Conservation (phyloP, 2,113 vertebrate genomes). For the Bubalus kerabau region DNA sequence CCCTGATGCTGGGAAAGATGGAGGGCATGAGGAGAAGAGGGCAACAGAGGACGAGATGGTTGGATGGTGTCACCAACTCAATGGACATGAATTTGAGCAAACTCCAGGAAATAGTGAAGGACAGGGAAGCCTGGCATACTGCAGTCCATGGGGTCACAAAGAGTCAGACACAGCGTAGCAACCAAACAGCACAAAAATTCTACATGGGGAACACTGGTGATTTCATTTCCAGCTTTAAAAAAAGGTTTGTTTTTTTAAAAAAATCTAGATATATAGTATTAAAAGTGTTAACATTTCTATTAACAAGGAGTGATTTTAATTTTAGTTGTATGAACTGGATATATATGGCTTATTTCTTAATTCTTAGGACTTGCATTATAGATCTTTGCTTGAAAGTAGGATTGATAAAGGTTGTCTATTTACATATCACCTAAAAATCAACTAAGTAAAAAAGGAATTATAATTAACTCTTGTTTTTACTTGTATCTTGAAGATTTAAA, state of each 20-base stretch:
- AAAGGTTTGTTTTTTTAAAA: background rate
- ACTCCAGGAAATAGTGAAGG: background rate
- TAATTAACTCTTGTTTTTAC: background rate
- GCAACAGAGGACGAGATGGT: background rate
- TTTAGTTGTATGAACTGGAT: background rate
- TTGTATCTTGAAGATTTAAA: background rate
- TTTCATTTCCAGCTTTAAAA: background rate
- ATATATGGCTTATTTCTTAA: background rate
- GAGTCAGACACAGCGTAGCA: background rate
- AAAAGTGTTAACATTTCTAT: background rate
- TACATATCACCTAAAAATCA: background rate
- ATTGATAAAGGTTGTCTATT: background rate
- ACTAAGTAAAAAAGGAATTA: background rate
- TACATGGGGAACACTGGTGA: background rate
- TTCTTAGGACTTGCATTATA: background rate
- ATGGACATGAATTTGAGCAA: background rate
- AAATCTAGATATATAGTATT: background rate
- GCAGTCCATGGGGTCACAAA: background rate
- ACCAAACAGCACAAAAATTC: accelerated
- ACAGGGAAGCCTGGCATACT: background rate
- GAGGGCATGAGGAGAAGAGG: background rate
- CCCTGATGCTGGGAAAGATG: background rate
- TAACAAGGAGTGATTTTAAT: background rate
- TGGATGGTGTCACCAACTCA: background rate
- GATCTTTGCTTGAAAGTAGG: background rate